Base-by-base conservation (phyloP, 2,888 invertebrate species). In the Macaria notata region DNA sequence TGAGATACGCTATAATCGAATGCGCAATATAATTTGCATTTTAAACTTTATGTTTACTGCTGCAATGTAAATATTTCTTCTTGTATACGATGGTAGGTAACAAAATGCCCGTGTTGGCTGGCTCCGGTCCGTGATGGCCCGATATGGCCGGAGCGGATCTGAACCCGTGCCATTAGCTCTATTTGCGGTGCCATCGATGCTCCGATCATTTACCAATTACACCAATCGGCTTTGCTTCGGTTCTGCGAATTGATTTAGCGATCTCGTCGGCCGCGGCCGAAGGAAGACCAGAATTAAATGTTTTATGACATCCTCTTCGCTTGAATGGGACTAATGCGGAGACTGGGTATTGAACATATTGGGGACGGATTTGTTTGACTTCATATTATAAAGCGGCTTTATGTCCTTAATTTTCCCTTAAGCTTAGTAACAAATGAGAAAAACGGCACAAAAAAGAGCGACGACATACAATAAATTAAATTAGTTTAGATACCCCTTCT, bases 171-270 rank as follows among this genome's bases (percentile, higher is more conserved):
- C 39, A 56, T 56, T 51, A 50, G 43, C 56, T 59, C 61, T 59
- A 57, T 63, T 58, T 56, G 59, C 45, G 54, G 60, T 55, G 46
- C 31, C 49, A 19, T 49, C 48, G 19, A 30, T 47, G 41, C 56
- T 47, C 50, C 55, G 56, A 65, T 60, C 55, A 59, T 58, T 61
- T 66, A 53, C 59, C 59, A 64, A 61, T 62, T 62, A 64, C 48
- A 61, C 33, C 53, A 50, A 61, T 55, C 41, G 46, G 30, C 46
- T 55, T 19, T 49, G 44, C 49, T 54, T 43, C 33, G 55, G 46
- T 59, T 57, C 56, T 46, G 55, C 47, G 59, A 62, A 61, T 51
- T 60, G 54, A 62, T 60, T 55, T 51, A 56, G 44, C 54, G 54
- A 56, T 49, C 49, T 44, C 59, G 39, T 5, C 43, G 49, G 44